A percentile compares a stretch with the other conserved stretches of the same genome.
Evolutionary conservation across 2,797 vertebrate genomes (phyloP).

Genomic region (Notolabrus celidotus): DNA sequence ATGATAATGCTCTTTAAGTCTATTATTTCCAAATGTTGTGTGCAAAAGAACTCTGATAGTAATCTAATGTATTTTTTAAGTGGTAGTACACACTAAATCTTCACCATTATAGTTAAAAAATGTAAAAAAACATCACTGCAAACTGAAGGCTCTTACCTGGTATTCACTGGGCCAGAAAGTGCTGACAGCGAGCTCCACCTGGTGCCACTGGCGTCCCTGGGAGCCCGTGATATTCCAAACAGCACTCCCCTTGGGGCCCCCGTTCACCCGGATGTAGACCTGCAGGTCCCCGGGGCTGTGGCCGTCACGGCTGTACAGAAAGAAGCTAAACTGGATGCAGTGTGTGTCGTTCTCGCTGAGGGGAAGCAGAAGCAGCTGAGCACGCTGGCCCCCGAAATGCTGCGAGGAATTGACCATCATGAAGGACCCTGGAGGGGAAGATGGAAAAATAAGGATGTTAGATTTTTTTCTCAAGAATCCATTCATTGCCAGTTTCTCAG

Average conservation of each 20-base stretch:
- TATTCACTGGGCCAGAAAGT: constrained; percentile 98
- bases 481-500: background rate
- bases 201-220: constrained; percentile 93
- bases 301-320: constrained; percentile 93
- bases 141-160: constrained; percentile 84
- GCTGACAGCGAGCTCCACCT: constrained; percentile 95
- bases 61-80: no score
- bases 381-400: constrained; percentile 88
- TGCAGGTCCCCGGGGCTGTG: constrained; percentile 92
- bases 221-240: constrained; percentile 95
- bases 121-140: rapidly evolving
- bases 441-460: background rate
- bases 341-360: constrained; percentile 98
- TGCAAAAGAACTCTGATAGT: no score
- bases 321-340: constrained; percentile 98
- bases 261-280: constrained; percentile 90
- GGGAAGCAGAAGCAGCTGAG: constrained; percentile 90
- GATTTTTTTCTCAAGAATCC: background rate
- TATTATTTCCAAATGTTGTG: no score
- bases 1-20: no score
- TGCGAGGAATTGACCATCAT: constrained; percentile 97
- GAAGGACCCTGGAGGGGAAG: constrained; percentile 88
- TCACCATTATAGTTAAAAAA: no score
- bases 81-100: no score
- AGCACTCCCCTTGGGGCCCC: constrained; percentile 89